These are phyloP conservation scores for Caenorhabditis sinica DNA, from an alignment of 2,888 invertebrate species.

Conservation along the genomic window DNA sequence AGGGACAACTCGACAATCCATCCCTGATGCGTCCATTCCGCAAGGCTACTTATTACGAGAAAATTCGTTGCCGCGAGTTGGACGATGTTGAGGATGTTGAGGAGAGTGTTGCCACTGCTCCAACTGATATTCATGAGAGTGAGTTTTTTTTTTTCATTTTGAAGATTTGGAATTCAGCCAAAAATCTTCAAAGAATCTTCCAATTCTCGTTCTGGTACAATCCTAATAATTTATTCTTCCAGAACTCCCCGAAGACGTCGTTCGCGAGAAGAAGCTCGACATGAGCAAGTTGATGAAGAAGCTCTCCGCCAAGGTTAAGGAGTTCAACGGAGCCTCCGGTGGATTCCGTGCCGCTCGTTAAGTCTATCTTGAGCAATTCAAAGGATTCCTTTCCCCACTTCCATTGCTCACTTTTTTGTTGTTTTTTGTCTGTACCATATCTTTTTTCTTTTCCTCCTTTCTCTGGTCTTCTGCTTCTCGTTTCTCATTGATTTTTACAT, in stretches of 20 bases:
- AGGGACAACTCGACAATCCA: slow-evolving; percentile 83
- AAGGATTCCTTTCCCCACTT: not conserved
- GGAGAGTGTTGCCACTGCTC: slow-evolving; percentile 12
- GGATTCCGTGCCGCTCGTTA: slow-evolving; percentile 71
- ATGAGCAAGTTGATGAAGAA: slow-evolving; percentile 78
- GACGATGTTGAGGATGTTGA: slow-evolving; percentile 71
- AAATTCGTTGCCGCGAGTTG: slow-evolving; percentile 79
- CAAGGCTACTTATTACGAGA: slow-evolving; percentile 83
- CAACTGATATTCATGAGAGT: slow-evolving; percentile 55
- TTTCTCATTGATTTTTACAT: slow-evolving; percentile 39
- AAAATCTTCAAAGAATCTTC: not conserved
- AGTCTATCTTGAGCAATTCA: not conserved
- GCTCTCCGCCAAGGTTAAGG: slow-evolving; percentile 78
- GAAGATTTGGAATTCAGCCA: no score
- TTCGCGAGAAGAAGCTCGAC: slow-evolving; percentile 67
- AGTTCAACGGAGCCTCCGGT: slow-evolving; percentile 74
- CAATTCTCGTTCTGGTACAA: no score
- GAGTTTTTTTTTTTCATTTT: slow-evolving; percentile 12
- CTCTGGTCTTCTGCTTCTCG: no score
- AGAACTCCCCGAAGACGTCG: slow-evolving; percentile 53
- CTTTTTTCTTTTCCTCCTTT: slow-evolving; percentile 11
- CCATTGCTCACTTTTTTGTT: not conserved
- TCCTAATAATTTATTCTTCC: slow-evolving; percentile 16
- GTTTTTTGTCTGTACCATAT: slow-evolving; percentile 60
- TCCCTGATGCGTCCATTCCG: slow-evolving; percentile 82